Base-by-base conservation (phyloP, 2,797 vertebrate genomes). In the Hafferia zeledoni region DNA sequence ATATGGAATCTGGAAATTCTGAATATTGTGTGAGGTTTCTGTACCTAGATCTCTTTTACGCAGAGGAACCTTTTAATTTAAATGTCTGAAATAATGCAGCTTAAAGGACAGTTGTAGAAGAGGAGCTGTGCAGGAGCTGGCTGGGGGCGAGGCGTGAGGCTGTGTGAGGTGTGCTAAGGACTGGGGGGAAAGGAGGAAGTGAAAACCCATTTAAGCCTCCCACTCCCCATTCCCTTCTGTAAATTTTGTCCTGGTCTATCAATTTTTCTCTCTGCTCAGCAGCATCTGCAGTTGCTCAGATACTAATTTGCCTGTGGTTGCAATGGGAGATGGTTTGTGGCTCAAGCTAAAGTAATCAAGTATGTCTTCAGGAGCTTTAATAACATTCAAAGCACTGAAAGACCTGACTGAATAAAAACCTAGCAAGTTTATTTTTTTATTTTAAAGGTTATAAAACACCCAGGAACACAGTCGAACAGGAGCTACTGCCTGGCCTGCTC, bases 311-410 rank as follows among this genome's bases (percentile, higher is more conserved):
- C 24, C n/a, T 53, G 5, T 83, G 44, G 43, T 24, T 93, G 49
- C 49, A 74, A 7, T 4, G 10, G 53, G 46, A 79, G 41, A 30
- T 60, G 37, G 64, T 77, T 80, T 41, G 22, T 69, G 94, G 85
- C 83, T 94, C 55, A 85, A 90, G 50, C 41, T 74, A 12, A 68
- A 17, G 14, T 56, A 78, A 80, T 78, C 5, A 37, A 92, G 28
- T 31, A 11, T 49, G 24, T 93, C 80, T 96, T 91, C 83, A 47
- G 56, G 82, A 91, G 57, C 82, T 95, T 94, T 74, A 64, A 52
- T 88, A 93, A 68, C 64, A 88, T 96, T 79, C 64, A 70, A 89
- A 83, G 82, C 85, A 89, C 72, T 82, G 93, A 94, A 97, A 81
- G 64, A 65, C 78, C 80, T 31, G 17, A 64, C 47, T 88, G 70